phyloP scores from a whole-genome alignment of 2,113 vertebrate species.

The Ranitomeya imitator region DNA sequence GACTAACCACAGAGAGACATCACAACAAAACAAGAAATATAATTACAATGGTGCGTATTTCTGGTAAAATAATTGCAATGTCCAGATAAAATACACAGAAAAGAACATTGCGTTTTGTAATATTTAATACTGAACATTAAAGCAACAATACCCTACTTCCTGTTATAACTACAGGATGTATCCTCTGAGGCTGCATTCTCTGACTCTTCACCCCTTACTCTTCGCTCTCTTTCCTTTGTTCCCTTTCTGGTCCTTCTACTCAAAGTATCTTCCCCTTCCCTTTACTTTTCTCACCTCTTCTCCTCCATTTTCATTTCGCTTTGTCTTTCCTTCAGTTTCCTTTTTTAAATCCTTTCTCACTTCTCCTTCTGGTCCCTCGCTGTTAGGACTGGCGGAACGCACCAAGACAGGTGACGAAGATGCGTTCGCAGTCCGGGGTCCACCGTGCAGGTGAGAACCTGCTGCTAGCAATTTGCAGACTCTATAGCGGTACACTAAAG shows the following conservation, averaged over 20 bases:
- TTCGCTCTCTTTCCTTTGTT: neutral
- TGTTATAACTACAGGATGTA: neutral
- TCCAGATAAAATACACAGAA: neutral
- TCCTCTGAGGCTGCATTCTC: neutral
- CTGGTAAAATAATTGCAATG: neutral
- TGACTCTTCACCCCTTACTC: neutral
- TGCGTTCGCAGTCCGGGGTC: too few species aligned
- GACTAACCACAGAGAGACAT: neutral
- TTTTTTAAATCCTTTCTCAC: neutral
- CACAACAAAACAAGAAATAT: constrained; percentile 33
- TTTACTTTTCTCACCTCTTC: neutral
- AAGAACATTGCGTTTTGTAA: neutral
- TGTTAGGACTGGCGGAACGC: too few species aligned
- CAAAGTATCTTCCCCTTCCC: neutral
- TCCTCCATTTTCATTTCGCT: neutral
- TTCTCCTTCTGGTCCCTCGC: neutral
- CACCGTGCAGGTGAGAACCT: too few species aligned
- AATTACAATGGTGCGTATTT: neutral
- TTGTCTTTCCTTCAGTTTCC: neutral
- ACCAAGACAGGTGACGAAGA: too few species aligned
- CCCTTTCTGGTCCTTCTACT: neutral
- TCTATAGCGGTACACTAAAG: too few species aligned
- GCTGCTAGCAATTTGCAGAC: too few species aligned
- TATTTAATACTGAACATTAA: neutral
- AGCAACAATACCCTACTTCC: neutral